A percentile compares a stretch with the other conserved stretches of the same genome.
These are phyloP conservation scores for Ramphastos sulfuratus DNA, from an alignment of 2,113 vertebrate species.

Conservation along the genomic window DNA sequence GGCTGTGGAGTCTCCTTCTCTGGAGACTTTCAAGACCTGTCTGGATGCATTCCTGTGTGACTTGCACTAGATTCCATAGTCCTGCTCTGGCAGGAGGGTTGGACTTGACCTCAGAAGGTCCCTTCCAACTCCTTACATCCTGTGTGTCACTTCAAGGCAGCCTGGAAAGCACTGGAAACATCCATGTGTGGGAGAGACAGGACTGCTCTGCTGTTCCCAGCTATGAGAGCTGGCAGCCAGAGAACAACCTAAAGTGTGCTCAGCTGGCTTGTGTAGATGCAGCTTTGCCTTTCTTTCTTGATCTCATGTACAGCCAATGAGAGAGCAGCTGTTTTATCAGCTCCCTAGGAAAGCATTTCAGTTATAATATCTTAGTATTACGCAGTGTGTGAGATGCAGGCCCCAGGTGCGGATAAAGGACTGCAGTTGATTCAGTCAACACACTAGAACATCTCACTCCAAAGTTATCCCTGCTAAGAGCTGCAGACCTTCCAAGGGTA, in stretches of 20 bases:
- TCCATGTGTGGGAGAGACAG: not conserved
- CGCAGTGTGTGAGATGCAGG: not conserved
- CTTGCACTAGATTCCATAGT: too few relatives aligned
- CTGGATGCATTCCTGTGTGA: too few relatives aligned
- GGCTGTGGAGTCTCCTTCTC: too few relatives aligned
- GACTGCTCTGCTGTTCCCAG: not conserved
- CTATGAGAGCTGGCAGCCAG: not conserved
- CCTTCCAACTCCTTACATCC: too few relatives aligned
- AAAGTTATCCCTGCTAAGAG: not conserved
- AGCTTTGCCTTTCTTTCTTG: not conserved
- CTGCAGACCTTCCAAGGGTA: not conserved
- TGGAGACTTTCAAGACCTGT: too few relatives aligned
- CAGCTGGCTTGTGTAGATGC: not conserved
- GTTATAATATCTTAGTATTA: not conserved
- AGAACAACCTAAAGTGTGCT: not conserved
- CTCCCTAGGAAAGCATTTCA: not conserved
- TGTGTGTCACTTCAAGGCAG: not conserved
- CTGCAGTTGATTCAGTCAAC: not conserved
- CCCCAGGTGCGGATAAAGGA: not conserved
- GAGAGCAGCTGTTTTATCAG: not conserved
- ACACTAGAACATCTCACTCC: not conserved
- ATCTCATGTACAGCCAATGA: not conserved
- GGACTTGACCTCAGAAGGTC: too few relatives aligned
- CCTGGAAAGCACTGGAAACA: not conserved
- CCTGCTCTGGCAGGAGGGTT: too few relatives aligned